These are phyloP conservation scores for Cerastis leucographa DNA, from an alignment of 2,888 invertebrate genomes.

Conservation along the genomic window DNA sequence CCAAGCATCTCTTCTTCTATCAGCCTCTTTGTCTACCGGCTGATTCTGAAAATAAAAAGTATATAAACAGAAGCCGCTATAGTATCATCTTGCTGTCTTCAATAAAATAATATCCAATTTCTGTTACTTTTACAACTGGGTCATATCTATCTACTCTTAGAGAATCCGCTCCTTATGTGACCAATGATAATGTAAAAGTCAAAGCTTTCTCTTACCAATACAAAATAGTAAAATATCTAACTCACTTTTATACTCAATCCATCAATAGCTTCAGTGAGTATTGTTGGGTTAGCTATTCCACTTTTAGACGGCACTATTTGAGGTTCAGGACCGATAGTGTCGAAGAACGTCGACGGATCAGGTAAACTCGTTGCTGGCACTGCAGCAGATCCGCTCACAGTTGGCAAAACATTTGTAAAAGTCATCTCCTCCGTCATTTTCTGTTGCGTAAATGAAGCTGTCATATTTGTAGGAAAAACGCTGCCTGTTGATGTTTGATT, in stretches of 20 bases:
- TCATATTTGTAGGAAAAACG: constrained; percentile 78
- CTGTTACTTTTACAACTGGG: neutral
- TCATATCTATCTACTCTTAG: neutral
- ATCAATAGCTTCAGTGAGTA: constrained; percentile 83
- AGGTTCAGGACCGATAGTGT: constrained; percentile 86
- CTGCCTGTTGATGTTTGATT: constrained; percentile 73
- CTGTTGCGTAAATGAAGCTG: constrained; percentile 79
- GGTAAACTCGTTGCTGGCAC: constrained; percentile 85
- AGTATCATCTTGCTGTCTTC: neutral
- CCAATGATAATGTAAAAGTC: neutral
- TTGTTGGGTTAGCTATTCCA: constrained; percentile 73
- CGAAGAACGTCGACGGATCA: constrained; percentile 89
- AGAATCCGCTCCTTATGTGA: neutral
- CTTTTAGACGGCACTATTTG: constrained; percentile 77
- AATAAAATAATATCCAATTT: neutral
- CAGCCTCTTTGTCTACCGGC: constrained; percentile 89
- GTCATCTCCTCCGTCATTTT: constrained; percentile 77
- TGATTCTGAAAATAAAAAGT: constrained; percentile 77
- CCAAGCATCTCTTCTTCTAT: constrained; percentile 94
- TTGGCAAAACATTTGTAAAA: constrained; percentile 81
- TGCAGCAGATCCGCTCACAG: constrained; percentile 80
- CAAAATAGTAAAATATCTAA: neutral
- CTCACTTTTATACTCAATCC: constrained; percentile 83
- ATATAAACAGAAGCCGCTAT: neutral
- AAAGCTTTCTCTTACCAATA: neutral